phyloP scores from a whole-genome alignment of 1,140 invertebrate species.

The Luehdorfia chinensis region DNA sequence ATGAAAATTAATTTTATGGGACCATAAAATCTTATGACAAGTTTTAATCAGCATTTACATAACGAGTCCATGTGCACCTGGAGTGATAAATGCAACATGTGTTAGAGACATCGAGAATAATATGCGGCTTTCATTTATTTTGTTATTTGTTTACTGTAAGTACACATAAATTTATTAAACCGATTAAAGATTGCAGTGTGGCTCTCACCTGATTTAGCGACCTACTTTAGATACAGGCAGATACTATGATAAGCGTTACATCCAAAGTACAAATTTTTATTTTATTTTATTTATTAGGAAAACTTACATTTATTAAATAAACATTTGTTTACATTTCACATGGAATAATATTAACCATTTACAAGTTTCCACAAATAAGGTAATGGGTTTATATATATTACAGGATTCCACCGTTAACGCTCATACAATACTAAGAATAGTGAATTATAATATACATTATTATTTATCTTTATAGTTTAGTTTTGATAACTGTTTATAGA shows the following conservation, averaged over 20 bases:
- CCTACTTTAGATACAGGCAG: background rate
- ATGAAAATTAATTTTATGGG: conserved; percentile 2
- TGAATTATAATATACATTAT: too few relatives aligned
- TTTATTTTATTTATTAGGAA: background rate
- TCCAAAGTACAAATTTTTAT: background rate
- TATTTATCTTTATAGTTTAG: too few relatives aligned
- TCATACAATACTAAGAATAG: too few relatives aligned
- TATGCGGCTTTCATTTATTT: conserved; percentile 6
- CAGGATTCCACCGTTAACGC: too few relatives aligned
- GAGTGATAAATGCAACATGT: background rate
- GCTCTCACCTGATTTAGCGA: background rate
- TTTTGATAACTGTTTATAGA: too few relatives aligned
- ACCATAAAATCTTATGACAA: conserved; percentile 5
- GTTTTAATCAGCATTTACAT: conserved; percentile 10
- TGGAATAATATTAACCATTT: background rate
- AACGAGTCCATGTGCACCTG: background rate
- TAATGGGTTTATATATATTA: background rate
- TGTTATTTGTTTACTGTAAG: conserved; percentile 3
- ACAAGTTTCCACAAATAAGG: too few relatives aligned
- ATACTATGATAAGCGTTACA: background rate
- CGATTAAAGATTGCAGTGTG: background rate
- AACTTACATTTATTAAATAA: too few relatives aligned
- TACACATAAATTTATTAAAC: background rate
- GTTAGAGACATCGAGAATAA: background rate
- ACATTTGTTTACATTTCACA: background rate